A percentile compares a stretch with the other conserved stretches of the same genome.
Evolutionary conservation across 30 jellyfish, hydroid and myxozoan species (phyloP).

Genomic region (Catostylus mosaicus): DNA sequence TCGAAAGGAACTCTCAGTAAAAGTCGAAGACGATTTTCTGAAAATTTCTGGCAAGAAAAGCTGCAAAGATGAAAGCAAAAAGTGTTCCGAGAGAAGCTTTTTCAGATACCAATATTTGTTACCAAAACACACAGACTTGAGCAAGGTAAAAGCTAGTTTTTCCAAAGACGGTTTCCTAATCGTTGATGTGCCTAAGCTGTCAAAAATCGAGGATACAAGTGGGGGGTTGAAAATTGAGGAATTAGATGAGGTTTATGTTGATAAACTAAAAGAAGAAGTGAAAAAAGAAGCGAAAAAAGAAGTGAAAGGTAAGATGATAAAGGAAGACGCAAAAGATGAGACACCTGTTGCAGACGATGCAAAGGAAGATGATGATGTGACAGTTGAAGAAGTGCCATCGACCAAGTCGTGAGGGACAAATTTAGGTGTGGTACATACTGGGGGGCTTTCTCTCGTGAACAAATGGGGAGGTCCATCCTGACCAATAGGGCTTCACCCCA

Average conservation of each 20-base stretch:
- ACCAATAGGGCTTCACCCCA: no score
- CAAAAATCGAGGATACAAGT: constrained; percentile 20
- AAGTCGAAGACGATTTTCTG: constrained; percentile 47
- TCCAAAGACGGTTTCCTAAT: constrained; percentile 52
- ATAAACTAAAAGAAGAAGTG: constrained; percentile 23
- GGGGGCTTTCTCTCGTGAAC: no score
- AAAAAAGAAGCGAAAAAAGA: not conserved
- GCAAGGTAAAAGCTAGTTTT: constrained; percentile 58
- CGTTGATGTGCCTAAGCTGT: constrained; percentile 38
- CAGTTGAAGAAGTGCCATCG: constrained; percentile 42
- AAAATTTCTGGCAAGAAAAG: constrained; percentile 53
- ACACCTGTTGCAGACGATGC: not conserved
- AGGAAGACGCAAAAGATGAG: not conserved
- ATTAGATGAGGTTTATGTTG: constrained; percentile 30
- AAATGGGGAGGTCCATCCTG: no score
- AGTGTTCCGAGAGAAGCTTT: constrained; percentile 47
- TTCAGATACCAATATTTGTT: constrained; percentile 65
- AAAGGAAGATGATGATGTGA: constrained; percentile 45
- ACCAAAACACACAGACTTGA: constrained; percentile 56
- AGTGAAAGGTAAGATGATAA: not conserved
- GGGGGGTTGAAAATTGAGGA: constrained; percentile 42
- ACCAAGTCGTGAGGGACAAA: not conserved
- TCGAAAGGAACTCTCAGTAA: constrained; percentile 44
- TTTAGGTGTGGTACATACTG: no score
- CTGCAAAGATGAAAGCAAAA: constrained; percentile 37